These are phyloP conservation scores for Hormaphis cornu DNA, from an alignment of 1,140 invertebrate species.

Conservation along the genomic window DNA sequence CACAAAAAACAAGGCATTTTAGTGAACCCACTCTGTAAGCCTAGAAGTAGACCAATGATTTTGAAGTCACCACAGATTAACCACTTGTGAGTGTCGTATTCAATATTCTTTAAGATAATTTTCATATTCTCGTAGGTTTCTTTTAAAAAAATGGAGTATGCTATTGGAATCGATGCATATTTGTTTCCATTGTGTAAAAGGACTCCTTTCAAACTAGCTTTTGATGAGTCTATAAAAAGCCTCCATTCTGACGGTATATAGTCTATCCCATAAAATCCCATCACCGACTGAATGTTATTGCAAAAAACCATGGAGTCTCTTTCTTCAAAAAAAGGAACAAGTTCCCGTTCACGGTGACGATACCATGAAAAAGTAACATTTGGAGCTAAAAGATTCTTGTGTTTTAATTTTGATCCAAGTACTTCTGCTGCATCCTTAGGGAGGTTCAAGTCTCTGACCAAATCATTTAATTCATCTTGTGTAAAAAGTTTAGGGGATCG, in stretches of 20 bases:
- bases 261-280: background rate
- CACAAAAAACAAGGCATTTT: constrained; percentile 44
- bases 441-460: background rate
- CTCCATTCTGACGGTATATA: background rate
- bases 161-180: constrained; percentile 40
- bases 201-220: constrained; percentile 38
- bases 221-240: background rate
- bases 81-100: constrained; percentile 41
- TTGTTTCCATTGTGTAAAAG: constrained; percentile 41
- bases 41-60: constrained; percentile 41
- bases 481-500: background rate
- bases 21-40: constrained; percentile 43
- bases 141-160: constrained; percentile 40
- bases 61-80: constrained; percentile 41
- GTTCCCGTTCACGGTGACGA: too few relatives aligned
- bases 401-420: background rate
- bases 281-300: background rate
- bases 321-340: background rate
- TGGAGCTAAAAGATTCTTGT: background rate
- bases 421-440: background rate
- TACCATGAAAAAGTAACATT: too few relatives aligned
- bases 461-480: constrained; percentile 36
- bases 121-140: constrained; percentile 40
- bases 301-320: background rate
- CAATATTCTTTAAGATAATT: constrained; percentile 38